phyloP scores from a whole-genome alignment of 2,888 invertebrate species.

The Tinea semifulvella region DNA sequence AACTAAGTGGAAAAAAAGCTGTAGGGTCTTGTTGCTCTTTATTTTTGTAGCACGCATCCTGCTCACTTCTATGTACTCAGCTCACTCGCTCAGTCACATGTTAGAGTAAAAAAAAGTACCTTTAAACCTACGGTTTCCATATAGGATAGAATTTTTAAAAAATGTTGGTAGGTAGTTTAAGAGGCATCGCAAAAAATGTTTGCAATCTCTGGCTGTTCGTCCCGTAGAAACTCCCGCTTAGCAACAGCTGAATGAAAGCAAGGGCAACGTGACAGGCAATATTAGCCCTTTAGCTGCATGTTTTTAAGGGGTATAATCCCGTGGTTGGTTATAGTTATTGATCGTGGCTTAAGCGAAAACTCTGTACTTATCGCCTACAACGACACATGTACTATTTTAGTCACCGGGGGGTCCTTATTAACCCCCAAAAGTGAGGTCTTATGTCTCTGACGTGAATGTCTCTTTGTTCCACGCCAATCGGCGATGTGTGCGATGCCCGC shows the following conservation, averaged over 20 bases:
- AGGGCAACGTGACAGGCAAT: conserved; percentile 19
- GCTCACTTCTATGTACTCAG: no score
- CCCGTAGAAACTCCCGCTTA: conserved; percentile 38
- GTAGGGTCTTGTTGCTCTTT: no score
- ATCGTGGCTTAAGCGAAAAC: conserved; percentile 59
- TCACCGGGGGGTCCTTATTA: neutral
- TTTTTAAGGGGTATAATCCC: conserved; percentile 21
- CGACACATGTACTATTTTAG: conserved; percentile 4
- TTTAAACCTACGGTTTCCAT: no score
- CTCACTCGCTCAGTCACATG: no score
- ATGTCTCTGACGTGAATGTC: no score
- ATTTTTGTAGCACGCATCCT: no score
- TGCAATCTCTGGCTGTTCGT: conserved; percentile 39
- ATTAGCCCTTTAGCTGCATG: conserved; percentile 21
- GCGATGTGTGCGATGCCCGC: no score
- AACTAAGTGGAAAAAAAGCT: conserved; percentile 38
- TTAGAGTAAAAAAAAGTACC: no score
- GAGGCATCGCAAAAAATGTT: conserved; percentile 56
- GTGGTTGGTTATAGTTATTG: conserved; percentile 36
- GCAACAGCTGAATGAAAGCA: conserved; percentile 57
- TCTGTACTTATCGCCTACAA: conserved; percentile 52
- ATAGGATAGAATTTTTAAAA: no score
- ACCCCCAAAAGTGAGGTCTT: no score
- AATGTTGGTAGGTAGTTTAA: neutral
- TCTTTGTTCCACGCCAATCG: no score